Base-by-base conservation (phyloP, 2,888 invertebrate genomes). In the Conomelus anceps region DNA sequence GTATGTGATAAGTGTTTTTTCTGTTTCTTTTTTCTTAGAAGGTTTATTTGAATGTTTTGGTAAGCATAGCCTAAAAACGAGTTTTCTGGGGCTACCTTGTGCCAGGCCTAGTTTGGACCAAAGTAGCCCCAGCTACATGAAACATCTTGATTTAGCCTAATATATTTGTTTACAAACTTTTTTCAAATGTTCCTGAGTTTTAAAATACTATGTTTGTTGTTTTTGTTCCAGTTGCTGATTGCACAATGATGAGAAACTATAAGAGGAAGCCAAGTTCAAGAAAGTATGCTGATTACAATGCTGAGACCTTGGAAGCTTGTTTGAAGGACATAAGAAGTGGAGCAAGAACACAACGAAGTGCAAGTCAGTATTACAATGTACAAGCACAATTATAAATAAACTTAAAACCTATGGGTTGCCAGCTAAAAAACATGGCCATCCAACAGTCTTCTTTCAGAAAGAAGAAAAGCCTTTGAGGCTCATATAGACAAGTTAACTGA, bases 381-480 rank as follows among this genome's bases (percentile, higher is more conserved):
- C 89, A 29, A 85, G 87, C 20, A 91, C 91, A 29, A 90, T 91
- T 22, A 89, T 90, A 41, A 91, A 91, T 84, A 90, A 89, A 34
- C 90, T 91, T 22, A 90, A 89, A 86, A 91, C 91, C 17, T 87
- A 89, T 87, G 23, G 87, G 87, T 87, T 91, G 90, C 89, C 26
- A 89, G 0, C 85, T 86, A 26, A 88, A 88, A 84, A 23, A 88
- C 89, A 88, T 20, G 91, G 90, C 22, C 87, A 87, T 24, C 90
- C 63, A 85, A 87, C 88, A 41, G 90, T 90, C 22, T 91, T 92
- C 86, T 90, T 90, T 23, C 90, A 89, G 20, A 90, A 89, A 26
- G 91, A 92, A 90, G 92, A 92, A 90, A 88, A 88, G 29, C 23
- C 90, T 91, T 92, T 88, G 92, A 91, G 23, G 88, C 89, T 85